Base-by-base conservation (phyloP, 2,113 vertebrate genomes). In the Zapus hudsonius region DNA sequence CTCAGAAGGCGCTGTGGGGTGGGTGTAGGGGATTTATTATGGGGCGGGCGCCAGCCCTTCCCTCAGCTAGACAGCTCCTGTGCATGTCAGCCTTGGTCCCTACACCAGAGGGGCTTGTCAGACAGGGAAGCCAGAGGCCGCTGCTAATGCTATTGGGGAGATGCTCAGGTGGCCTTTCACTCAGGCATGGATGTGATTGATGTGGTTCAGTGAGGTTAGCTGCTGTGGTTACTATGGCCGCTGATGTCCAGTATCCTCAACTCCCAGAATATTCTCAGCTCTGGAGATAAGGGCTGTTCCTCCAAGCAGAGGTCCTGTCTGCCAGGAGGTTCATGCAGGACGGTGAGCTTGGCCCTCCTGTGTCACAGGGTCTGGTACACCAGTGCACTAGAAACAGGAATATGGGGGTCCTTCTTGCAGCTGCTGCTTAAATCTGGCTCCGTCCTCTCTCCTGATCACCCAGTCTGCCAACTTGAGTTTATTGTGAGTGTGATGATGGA, bases 1-100 rank as follows among this genome's bases (percentile, higher is more conserved):
- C 10, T 0, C 0, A 4, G 33, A 4, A 22, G n/a, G 16, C 5
- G 38, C 70, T 47, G 38, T 27, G 61, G 15, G 3, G n/a, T 59
- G 6, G 36, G 29, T 5, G 29, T 7, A 36, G 0, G 29, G 0
- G 29, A 33, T n/a, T 38, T n/a, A 31, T 22, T 42, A 47, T 12
- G 25, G 52, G 52, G 7, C 57, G 33, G n/a, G 75, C 57, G 11
- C n/a, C 23, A 12, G 22, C 55, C 33, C 42, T 36, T 81, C 23
- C 63, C 31, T 63, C 13, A 67, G 81, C 31, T 61, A 82, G 80
- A 82, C 64, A 84, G 33, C 33, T 67, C 23, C 31, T 31, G 9
- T 52, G 63, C 31, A 84, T 1, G 11, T 31, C 2, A 33, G 74
- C 80, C 61, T 44, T 38, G 4, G 15, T 10, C 33, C 31, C 23